Evolutionary conservation across 2,888 invertebrate genomes (phyloP).

Genomic region (Pammene aurita): DNA sequence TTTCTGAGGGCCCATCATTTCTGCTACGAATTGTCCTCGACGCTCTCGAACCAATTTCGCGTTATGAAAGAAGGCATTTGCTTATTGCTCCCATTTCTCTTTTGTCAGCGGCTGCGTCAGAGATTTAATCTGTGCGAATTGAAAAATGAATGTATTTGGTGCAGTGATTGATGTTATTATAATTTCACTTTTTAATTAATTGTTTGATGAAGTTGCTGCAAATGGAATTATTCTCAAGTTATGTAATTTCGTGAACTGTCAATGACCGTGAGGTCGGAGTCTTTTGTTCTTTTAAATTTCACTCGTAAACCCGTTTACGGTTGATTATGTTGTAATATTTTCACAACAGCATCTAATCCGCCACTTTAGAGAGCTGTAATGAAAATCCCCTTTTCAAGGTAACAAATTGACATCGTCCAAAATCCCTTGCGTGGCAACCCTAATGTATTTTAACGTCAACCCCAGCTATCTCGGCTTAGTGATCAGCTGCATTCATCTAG

Average conservation of each 20-base stretch:
- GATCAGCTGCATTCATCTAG: constrained; percentile 71
- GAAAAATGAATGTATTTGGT: constrained; percentile 53
- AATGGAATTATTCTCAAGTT: constrained; percentile 12
- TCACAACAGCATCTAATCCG: constrained; percentile 3
- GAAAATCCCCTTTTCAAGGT: constrained; percentile 34
- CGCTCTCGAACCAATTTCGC: constrained; percentile 75
- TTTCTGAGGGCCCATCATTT: constrained; percentile 62
- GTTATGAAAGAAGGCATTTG: constrained; percentile 78
- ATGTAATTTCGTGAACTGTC: constrained; percentile 16
- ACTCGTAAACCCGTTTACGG: neutral
- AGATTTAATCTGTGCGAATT: constrained; percentile 60
- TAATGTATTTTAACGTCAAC: constrained; percentile 65
- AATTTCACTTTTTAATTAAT: constrained; percentile 19
- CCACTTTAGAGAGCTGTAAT: constrained; percentile 23
- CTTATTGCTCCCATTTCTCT: constrained; percentile 75
- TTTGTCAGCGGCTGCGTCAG: constrained; percentile 67
- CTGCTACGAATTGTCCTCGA: constrained; percentile 68
- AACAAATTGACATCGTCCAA: constrained; percentile 36
- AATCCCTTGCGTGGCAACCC: constrained; percentile 37
- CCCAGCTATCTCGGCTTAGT: constrained; percentile 60
- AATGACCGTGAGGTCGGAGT: constrained; percentile 5
- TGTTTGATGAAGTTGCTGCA: neutral
- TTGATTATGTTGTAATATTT: constrained; percentile 18
- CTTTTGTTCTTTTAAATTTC: constrained; percentile 8
- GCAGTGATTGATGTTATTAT: constrained; percentile 40